Percentiles rank a stretch among this genome's conserved stretches.
Conservation (phyloP, 2,888 invertebrate genomes). For the Hypena proboscidalis region DNA sequence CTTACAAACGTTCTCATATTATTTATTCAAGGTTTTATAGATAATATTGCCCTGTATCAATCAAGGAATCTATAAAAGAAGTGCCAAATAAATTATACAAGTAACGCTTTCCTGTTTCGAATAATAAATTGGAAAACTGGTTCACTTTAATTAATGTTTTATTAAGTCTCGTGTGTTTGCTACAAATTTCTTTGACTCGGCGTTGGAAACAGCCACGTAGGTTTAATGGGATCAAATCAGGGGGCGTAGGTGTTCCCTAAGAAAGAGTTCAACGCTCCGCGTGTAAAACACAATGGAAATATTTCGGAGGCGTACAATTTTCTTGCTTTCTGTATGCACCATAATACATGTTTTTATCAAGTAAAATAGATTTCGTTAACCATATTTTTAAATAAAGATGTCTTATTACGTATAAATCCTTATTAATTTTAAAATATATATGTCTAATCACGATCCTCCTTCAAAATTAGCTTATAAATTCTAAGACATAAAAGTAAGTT, state of each 20-base stretch:
- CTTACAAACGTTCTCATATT: too few relatives aligned
- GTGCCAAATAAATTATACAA: conserved; percentile 2
- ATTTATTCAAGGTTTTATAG: neutral
- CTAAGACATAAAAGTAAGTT: conserved; percentile 8
- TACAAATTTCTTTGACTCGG: conserved; percentile 4
- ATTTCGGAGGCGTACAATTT: too few relatives aligned
- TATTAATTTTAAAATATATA: too few relatives aligned
- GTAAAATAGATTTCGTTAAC: too few relatives aligned
- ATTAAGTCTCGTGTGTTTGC: conserved; percentile 7
- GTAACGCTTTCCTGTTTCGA: conserved; percentile 12
- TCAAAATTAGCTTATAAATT: conserved; percentile 6
- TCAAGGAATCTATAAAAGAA: neutral
- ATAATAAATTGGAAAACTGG: conserved; percentile 9
- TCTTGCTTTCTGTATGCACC: too few relatives aligned
- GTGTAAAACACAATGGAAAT: too few relatives aligned
- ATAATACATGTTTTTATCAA: too few relatives aligned
- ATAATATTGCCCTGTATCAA: neutral
- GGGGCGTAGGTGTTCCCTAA: conserved; percentile 12
- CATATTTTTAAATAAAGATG: too few relatives aligned
- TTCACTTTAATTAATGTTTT: conserved; percentile 9
- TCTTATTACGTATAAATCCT: too few relatives aligned
- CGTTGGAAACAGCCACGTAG: neutral
- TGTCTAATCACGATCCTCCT: too few relatives aligned
- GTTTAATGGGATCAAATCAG: neutral
- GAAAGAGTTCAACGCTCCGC: conserved; percentile 39